Conservation (phyloP, 1,140 invertebrate species). For the Drosophila mayri region DNA sequence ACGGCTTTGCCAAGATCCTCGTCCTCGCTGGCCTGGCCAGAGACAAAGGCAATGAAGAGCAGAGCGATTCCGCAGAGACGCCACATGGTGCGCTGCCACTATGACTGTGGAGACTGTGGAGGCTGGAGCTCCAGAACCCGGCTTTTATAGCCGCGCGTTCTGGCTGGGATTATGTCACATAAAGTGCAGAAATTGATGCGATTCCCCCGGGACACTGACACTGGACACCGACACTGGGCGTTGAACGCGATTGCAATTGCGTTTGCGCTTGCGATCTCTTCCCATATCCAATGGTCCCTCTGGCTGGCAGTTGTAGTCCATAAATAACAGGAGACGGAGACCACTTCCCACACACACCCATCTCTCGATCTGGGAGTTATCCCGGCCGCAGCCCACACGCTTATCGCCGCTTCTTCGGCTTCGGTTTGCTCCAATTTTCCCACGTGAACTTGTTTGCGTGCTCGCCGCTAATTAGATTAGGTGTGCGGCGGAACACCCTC, state of each 20-base stretch:
- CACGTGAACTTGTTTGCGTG: constrained; percentile 82
- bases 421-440: constrained; percentile 72
- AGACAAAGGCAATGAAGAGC: constrained; percentile 16
- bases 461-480: constrained; percentile 78
- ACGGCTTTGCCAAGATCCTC: constrained; percentile 26
- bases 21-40: constrained; percentile 28
- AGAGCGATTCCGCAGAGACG: constrained; percentile 27
- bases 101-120: constrained; percentile 67
- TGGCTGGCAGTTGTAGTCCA: constrained; percentile 36
- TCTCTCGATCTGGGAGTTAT: constrained; percentile 8
- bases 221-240: constrained; percentile 47
- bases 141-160: constrained; percentile 66
- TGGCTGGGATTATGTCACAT: constrained; percentile 53
- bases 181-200: constrained; percentile 73
- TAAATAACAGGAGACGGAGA: constrained; percentile 59
- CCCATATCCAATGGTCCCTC: constrained; percentile 68
- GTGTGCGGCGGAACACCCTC: constrained; percentile 61
- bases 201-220: constrained; percentile 45
- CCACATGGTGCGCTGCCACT: constrained; percentile 47
- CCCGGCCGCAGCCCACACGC: constrained; percentile 45
- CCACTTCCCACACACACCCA: constrained; percentile 79
- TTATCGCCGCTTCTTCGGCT: constrained; percentile 5
- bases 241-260: constrained; percentile 10
- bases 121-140: constrained; percentile 2
- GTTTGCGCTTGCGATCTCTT: constrained; percentile 38